Evolutionary conservation across 2,888 invertebrate genomes (phyloP).

Genomic region (Ceraclea dissimilis): DNA sequence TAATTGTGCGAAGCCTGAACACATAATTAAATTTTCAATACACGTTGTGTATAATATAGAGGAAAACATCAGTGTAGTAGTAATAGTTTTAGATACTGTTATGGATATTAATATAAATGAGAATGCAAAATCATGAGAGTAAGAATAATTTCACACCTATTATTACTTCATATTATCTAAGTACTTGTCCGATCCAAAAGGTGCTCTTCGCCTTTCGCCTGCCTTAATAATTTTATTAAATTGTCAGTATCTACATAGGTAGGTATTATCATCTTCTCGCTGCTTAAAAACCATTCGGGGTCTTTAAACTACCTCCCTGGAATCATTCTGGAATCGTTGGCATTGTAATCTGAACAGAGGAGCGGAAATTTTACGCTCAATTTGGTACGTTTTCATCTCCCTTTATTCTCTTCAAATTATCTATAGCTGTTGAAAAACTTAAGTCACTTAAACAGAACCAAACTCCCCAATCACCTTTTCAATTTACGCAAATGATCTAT

Average conservation of each 20-base stretch:
- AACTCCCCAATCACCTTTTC: background rate
- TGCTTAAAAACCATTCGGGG: background rate
- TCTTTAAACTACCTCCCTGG: background rate
- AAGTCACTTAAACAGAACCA: background rate
- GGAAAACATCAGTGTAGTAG: no score
- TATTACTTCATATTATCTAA: background rate
- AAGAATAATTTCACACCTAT: no score
- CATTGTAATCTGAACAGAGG: background rate
- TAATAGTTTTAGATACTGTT: no score
- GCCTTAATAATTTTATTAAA: background rate
- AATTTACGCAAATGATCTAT: background rate
- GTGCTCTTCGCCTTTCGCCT: background rate
- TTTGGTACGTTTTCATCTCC: constrained; percentile 9
- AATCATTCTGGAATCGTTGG: background rate
- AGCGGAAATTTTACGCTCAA: constrained; percentile 11
- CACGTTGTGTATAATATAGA: no score
- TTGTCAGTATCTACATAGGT: background rate
- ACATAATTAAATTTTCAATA: no score
- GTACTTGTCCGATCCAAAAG: background rate
- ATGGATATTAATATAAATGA: no score
- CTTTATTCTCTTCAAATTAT: constrained; percentile 8
- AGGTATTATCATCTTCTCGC: background rate
- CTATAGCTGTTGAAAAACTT: constrained; percentile 7
- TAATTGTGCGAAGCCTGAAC: no score
- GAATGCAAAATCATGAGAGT: no score